Evolutionary conservation across 2,113 vertebrate species (phyloP), one percentile per base, ranked within the genome.

Genomic region (Pitta sordida): DNA sequence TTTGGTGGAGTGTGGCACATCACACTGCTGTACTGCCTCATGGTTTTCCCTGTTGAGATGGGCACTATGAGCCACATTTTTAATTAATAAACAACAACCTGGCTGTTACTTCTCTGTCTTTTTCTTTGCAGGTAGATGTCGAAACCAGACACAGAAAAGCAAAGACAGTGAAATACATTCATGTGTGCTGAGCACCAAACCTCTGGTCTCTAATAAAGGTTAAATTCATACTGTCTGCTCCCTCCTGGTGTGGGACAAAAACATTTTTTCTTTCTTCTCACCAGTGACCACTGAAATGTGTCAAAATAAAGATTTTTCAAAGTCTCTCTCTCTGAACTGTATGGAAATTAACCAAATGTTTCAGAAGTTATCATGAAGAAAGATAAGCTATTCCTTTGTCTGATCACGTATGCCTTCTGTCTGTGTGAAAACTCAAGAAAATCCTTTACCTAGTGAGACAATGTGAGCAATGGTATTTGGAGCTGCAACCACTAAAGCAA

Each of bases 331-430:
- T 88, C 49, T 79, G 39, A 82, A 55, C 24, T 49, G 52, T 10
- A 70, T 30, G 75, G 77, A 87, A 90, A 75, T 24, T 19, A 70
- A 63, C 10, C 13, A 55, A 75, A n/a, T 9, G 10, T 29, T 84
- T 74, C 48, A 37, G 52, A 91, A 83, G 13, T 49, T n/a, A 39
- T 3, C 12, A 13, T 0, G 4, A 84, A 48, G 53, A 71, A 59
- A 76, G 52, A 34, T 8, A 49, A 79, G 11, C 30, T 64, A 5
- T 30, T 71, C 49, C 10, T 76, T 70, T 56, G n/a, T 18, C 74
- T 4, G 9, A 14, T 74, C 55, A 27, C 1, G 0, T 44, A 29
- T 6, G 4, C 60, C 34, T 70, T 7, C 1, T 17, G 46, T 41
- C 34, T 0, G 0, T 2, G n/a, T 22, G 19, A 75, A 68, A 82